Percentiles rank a stretch among this genome's conserved stretches.
Evolutionary conservation across 2,113 vertebrate genomes (phyloP).

Genomic region (Nanger granti): DNA sequence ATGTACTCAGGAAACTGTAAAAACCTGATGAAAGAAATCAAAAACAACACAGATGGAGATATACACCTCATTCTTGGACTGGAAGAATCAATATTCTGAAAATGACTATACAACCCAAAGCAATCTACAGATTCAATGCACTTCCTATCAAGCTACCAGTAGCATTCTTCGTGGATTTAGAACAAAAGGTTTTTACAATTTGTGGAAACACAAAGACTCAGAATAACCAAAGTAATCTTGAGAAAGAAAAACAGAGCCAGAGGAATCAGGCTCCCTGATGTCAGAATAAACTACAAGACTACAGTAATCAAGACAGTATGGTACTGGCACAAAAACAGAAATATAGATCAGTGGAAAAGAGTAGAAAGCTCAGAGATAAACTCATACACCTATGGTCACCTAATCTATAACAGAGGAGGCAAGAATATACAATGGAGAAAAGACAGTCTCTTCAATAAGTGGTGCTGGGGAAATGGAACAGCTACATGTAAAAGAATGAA

Average conservation of each 20-base stretch:
- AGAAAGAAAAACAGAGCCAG: background rate
- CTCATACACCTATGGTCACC: background rate
- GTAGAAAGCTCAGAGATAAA: background rate
- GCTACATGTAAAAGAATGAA: background rate
- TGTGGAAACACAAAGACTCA: background rate
- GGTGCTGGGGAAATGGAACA: background rate
- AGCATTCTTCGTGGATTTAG: rapidly evolving
- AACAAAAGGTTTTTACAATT: background rate
- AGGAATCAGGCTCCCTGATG: background rate
- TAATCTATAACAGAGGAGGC: background rate
- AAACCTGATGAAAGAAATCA: background rate
- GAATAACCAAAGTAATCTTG: background rate
- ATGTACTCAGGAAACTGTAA: background rate
- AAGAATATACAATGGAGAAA: background rate
- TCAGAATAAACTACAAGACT: background rate
- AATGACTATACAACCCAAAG: background rate
- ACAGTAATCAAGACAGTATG: background rate
- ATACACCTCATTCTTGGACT: background rate
- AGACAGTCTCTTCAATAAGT: background rate
- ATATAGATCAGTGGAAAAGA: background rate
- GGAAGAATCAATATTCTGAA: background rate
- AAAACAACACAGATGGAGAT: background rate
- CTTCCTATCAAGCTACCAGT: background rate
- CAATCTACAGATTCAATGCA: background rate
- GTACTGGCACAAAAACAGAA: background rate